Evolutionary conservation across 2,113 vertebrate species (phyloP).

Genomic region (Pandion haliaetus): DNA sequence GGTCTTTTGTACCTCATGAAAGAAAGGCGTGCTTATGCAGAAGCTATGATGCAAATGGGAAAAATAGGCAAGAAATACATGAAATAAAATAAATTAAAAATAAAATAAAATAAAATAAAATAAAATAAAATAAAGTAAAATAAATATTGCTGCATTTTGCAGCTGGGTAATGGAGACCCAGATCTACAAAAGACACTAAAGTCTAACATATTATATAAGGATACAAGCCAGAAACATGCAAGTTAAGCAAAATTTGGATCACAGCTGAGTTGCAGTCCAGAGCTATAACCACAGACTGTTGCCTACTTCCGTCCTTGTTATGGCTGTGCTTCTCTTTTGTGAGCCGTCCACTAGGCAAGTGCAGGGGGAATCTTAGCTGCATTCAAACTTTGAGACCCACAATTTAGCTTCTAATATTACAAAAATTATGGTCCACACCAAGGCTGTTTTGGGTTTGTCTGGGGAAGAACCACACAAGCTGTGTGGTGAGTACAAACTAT

Average conservation of each 20-base stretch:
- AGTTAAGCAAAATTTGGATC: neutral
- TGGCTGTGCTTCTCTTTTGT: neutral
- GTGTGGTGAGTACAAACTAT: neutral
- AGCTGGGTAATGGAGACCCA: neutral
- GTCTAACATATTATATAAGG: neutral
- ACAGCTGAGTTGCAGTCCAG: neutral
- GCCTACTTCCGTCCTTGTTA: neutral
- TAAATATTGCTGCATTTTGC: neutral
- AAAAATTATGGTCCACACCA: neutral
- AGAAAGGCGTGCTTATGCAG: neutral
- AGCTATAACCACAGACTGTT: neutral
- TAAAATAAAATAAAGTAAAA: neutral
- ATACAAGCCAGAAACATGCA: neutral
- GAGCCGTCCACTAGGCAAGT: neutral
- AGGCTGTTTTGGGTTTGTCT: neutral
- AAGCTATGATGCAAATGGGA: neutral
- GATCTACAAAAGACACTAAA: neutral
- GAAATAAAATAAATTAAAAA: neutral
- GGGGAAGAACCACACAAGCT: neutral
- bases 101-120: neutral
- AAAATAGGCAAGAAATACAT: neutral
- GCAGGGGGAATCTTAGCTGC: neutral
- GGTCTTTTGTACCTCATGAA: neutral
- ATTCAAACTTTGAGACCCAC: neutral
- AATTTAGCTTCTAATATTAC: neutral